Conservation (phyloP, 2,888 invertebrate genomes). For the Liodrosophila aerea region DNA sequence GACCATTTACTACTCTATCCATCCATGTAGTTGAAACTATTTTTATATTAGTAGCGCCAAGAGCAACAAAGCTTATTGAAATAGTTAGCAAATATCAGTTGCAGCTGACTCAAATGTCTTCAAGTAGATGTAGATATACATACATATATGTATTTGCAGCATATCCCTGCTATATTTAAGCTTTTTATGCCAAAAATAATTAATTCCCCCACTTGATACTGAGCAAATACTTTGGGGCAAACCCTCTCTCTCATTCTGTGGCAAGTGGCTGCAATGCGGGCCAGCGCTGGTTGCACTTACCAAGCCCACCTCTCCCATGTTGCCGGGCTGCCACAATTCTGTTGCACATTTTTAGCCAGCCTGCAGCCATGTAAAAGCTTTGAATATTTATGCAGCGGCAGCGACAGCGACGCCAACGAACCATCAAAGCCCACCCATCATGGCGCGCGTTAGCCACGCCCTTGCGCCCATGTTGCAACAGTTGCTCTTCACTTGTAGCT, state of each 20-base stretch:
- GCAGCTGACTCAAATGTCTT: too few species aligned
- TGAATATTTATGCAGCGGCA: constrained; percentile 72
- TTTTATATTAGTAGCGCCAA: too few species aligned
- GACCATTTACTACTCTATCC: too few species aligned
- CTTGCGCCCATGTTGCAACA: constrained; percentile 51
- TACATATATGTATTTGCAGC: too few species aligned
- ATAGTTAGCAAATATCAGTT: too few species aligned
- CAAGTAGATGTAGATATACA: too few species aligned
- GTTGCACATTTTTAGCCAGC: constrained; percentile 77
- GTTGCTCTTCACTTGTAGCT: constrained; percentile 77
- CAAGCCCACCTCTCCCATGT: constrained; percentile 2
- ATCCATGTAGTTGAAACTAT: too few species aligned
- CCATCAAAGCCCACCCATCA: constrained; percentile 50
- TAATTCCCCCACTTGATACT: constrained; percentile 29
- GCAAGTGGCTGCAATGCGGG: constrained; percentile 39
- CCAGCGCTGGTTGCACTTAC: constrained; percentile 52
- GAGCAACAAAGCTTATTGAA: too few species aligned
- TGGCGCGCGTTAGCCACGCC: constrained; percentile 28
- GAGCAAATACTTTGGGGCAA: constrained; percentile 30
- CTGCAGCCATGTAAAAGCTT: constrained; percentile 76
- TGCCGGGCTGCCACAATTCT: constrained; percentile 29
- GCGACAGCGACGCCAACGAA: constrained; percentile 30
- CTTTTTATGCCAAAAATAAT: too few species aligned
- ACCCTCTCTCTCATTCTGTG: constrained; percentile 31
- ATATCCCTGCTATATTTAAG: too few species aligned